A percentile compares a stretch with the other conserved stretches of the same genome.
Evolutionary conservation across 2,113 vertebrate genomes (phyloP).

Genomic region (Misgurnus mizolepis): DNA sequence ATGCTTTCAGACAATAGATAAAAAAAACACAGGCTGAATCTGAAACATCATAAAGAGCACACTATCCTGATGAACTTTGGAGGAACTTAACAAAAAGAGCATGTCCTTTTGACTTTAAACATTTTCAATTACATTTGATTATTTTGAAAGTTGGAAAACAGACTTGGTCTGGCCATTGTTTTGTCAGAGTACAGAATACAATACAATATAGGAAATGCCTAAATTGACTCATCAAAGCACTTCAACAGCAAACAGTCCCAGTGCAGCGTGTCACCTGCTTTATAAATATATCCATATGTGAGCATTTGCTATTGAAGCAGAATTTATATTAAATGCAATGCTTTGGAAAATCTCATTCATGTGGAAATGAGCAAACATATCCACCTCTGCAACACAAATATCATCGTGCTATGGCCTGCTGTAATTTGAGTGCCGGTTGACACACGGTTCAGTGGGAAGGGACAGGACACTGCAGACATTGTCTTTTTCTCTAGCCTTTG

Average conservation of each 20-base stretch:
- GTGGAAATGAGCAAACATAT: background rate
- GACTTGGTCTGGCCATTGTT: constrained; percentile 19
- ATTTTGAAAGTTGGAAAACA: constrained; percentile 7
- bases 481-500: background rate
- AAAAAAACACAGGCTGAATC: constrained; percentile 10
- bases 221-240: background rate
- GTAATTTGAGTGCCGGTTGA: background rate
- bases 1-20: constrained; percentile 11
- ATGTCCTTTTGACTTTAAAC: constrained; percentile 37
- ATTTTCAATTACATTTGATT: constrained; percentile 23
- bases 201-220: background rate
- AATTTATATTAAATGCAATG: background rate
- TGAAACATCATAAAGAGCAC: background rate
- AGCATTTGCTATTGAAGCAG: no score
- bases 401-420: background rate
- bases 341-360: background rate
- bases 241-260: background rate
- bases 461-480: background rate
- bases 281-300: no score
- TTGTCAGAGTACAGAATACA: constrained; percentile 11
- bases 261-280: no score
- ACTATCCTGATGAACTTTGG: no score
- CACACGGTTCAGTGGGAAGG: background rate
- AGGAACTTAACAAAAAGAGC: background rate
- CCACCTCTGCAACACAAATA: background rate